Conservation (phyloP, 2,797 vertebrate species). For the Pseudocheirus occidentalis region DNA sequence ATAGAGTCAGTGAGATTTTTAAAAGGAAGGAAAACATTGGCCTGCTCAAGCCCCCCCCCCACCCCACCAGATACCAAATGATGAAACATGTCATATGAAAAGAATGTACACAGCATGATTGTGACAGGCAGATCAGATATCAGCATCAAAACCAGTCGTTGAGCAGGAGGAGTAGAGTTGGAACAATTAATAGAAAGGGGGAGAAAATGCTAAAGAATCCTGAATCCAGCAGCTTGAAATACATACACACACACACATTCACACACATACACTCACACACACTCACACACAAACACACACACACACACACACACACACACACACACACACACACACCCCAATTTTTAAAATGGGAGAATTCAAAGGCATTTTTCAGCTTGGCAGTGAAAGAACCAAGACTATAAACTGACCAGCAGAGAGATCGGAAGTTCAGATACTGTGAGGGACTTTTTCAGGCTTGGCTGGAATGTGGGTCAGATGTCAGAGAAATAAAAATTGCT, state of each 20-base stretch:
- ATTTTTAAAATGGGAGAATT: not conserved
- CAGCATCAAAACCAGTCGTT: not conserved
- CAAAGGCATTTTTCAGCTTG: not conserved
- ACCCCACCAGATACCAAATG: not conserved
- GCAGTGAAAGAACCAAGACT: not conserved
- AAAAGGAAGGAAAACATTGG: slow-evolving; percentile 4
- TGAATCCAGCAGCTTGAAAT: not conserved
- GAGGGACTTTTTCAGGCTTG: not conserved
- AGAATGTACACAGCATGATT: slow-evolving; percentile 9
- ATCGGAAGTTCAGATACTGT: not conserved
- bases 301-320: not conserved
- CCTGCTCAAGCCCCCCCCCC: not conserved
- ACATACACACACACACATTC: not conserved
- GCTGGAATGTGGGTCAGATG: not conserved
- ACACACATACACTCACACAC: not conserved
- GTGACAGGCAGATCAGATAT: slow-evolving; percentile 1
- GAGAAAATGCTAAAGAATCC: not conserved
- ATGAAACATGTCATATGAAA: not conserved
- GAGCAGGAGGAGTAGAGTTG: not conserved
- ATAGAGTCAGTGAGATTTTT: not conserved
- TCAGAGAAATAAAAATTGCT: not conserved
- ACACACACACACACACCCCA: not conserved
- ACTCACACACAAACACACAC: not conserved
- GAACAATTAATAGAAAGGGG: not conserved
- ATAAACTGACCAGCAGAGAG: not conserved